These are phyloP conservation scores for Eustalomyia histrio DNA, from an alignment of 2,888 invertebrate species.

Conservation along the genomic window DNA sequence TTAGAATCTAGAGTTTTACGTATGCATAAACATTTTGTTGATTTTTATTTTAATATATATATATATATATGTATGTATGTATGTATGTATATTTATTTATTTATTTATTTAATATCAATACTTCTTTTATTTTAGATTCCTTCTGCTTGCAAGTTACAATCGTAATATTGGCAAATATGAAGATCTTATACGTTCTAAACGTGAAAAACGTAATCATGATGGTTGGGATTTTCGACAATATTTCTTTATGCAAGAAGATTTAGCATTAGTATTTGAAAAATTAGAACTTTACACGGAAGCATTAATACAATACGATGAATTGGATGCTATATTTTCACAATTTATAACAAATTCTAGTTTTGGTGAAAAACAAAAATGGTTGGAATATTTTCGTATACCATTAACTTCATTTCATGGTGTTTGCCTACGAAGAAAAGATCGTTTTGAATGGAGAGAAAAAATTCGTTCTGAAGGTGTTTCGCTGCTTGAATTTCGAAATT, in stretches of 20 bases:
- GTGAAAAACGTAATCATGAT: constrained; percentile 93
- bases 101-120: too few species aligned
- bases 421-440: constrained; percentile 82
- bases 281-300: constrained; percentile 95
- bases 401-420: constrained; percentile 92
- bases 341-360: constrained; percentile 96
- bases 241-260: constrained; percentile 95
- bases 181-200: constrained; percentile 92
- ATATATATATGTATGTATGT: too few species aligned
- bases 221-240: constrained; percentile 98
- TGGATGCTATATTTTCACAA: constrained; percentile 97
- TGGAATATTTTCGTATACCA: constrained; percentile 88
- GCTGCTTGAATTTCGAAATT: constrained; percentile 94
- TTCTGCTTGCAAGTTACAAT: constrained; percentile 92
- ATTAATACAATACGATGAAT: constrained; percentile 96
- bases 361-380: constrained; percentile 92
- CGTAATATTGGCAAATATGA: constrained; percentile 92
- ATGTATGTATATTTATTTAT: too few species aligned
- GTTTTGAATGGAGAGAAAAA: constrained; percentile 80
- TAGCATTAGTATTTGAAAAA: constrained; percentile 97
- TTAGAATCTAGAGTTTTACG: too few species aligned
- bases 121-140: constrained; percentile 69
- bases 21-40: too few species aligned
- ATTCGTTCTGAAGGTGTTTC: constrained; percentile 81
- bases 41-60: too few species aligned